Base-by-base conservation (phyloP, 2,888 invertebrate species). In the Noctuana brunneofusca region DNA sequence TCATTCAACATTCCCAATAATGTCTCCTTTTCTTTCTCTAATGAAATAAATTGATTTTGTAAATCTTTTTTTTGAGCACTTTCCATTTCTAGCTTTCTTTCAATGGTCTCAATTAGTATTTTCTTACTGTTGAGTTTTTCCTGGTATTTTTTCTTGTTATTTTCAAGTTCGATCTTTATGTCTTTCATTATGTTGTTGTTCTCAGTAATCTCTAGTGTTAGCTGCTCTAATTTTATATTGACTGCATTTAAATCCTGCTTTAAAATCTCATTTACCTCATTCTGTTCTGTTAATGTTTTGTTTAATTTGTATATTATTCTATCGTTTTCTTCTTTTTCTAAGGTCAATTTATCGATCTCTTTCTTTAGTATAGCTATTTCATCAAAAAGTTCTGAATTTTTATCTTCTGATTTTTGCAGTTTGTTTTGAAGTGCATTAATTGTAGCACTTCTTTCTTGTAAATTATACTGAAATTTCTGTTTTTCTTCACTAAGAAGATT, bases 401-500 rank as follows among this genome's bases (percentile, higher is more conserved):
- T 41, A 32, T 69, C 64, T 66, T 70, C 77, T 63, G 75, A 77
- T 63, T 77, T 41, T 1, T 14, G 35, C 2, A 83, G 57, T 69
- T 83, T 79, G 46, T 75, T 71, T 69, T 84, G 80, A 16, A 86
- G 68, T 24, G 80, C 72, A 65, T 75, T 74, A 8, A 83, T 75
- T 27, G 71, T 76, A 35, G 80, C 81, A 63, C 75, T 75, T 63
- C 72, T 80, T 71, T 85, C 86, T 57, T 85, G 80, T 43, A 86
- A 69, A 48, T 79, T 76, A 58, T 73, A 73, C 24, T 66, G 71
- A 3, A 81, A 68, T 64, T 74, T 79, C 24, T 77, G 74, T 57
- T 72, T 78, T 64, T 84, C 81, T 56, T 81, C 46, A 48, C 18
- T 70, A 56, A 72, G 73, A 9, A 67, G 62, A 38, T 75, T 78